Evolutionary conservation across 2,888 invertebrate species (phyloP), one percentile per base, ranked within the genome.

Genomic region (Ashinkailepas kermadecensis): DNA sequence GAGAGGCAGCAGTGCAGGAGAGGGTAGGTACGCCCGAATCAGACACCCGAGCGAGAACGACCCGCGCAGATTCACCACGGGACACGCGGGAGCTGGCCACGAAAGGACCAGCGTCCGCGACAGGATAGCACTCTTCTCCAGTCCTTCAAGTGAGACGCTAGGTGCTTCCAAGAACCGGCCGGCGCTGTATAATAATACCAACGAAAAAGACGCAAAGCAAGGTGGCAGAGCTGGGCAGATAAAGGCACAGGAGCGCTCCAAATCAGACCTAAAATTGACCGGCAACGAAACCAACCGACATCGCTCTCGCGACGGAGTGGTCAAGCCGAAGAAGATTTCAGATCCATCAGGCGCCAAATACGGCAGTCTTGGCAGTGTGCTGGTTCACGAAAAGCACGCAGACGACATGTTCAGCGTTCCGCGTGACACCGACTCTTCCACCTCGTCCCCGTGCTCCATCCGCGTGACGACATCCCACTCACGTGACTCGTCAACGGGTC

Each of bases 81-180:
- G 23, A 2, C 9, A 8, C 7, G 62, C 18, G 7, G 62, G 62
- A 7, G 62, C 18, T 10, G 23, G 18, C 10, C 8, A 9, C 9
- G 65, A 7, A 7, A 8, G 74, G 18, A 58, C 57, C 0, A 94
- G 94, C 86, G 94, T 95, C 81, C 91, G 92, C 86, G 94, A 94
- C 86, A 94, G 94, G 89, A 95, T 95, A 85, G 94, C 94, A 82
- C 93, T 94, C 93, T 95, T 95, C 88, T 94, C 94, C 78, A 91
- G 83, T 39, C 82, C 83, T 39, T 81, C 82, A 39, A 80, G 67
- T 18, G 78, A 83, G 79, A 81, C 80, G 78, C 82, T 82, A 15
- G 64, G 81, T 0, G 12, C 12, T 0, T 54, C 80, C 81, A 25
- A 82, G 81, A 56, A 81, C 81, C 39, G 62, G 8, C 74, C 23